Base-by-base conservation (phyloP, 2,113 vertebrate genomes). In the Chlorocebus sabaeus region DNA sequence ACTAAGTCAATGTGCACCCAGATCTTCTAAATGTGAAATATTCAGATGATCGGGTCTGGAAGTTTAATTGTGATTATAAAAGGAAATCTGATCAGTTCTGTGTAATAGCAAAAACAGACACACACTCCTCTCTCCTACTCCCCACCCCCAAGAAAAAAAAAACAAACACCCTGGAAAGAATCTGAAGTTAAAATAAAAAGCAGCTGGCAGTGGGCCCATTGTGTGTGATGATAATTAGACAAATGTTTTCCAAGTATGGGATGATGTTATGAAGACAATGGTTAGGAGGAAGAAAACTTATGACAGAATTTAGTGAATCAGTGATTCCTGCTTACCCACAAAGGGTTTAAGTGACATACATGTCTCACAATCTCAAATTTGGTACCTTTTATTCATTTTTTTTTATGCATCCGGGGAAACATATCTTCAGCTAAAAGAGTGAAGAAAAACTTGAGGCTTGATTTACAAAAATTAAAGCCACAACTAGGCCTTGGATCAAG, bases 71-170 rank as follows among this genome's bases (percentile, higher is more conserved):
- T 98, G 96, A 98, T 98, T 97, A 97, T 97, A 94, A 96, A 96
- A 95, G 96, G 98, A 97, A 98, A 98, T 95, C 90, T 67, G 90
- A 98, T 98, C 97, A 5, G 97, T 93, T 94, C 97, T 97, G 93
- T 92, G 68, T 91, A 98, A 98, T 95, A 98, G 97, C 96, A 98
- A 98, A 98, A 98, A 94, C 98, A 98, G 97, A 95, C 97, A 95
- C 35, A 87, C 48, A 83, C 78, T 96, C 52, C 82, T 96, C 90
- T 96, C 88, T 96, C 90, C 40, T 8, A 35, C 48, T 96, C 89
- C 93, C 95, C 61, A 84, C 76, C 82, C 95, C 70, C 35, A 10
- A 45, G 25, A 27, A 10, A 50, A 85, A 80, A 94, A 94, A 67
- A 95, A 97, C 64, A 98, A 96, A 97, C 92, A 98, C 97, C 94